phyloP scores from a whole-genome alignment of 2,797 vertebrate species.

The Staurois parvus region DNA sequence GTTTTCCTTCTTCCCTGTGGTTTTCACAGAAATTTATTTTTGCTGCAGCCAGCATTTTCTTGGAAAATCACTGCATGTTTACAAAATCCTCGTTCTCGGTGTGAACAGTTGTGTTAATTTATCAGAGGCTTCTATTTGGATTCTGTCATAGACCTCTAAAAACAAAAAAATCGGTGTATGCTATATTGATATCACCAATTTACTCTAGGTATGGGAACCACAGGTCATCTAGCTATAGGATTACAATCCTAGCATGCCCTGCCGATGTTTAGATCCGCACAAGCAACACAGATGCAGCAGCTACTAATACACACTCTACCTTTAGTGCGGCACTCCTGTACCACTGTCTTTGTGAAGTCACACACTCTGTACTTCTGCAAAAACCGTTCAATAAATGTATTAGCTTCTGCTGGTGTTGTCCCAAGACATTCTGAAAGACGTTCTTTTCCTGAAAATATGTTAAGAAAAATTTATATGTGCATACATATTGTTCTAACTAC shows the following conservation, averaged over 20 bases:
- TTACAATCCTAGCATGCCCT: background rate
- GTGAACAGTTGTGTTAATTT: background rate
- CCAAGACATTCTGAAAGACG: slow-evolving; percentile 87
- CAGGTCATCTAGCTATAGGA: too few species aligned
- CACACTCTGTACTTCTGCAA: slow-evolving; percentile 87
- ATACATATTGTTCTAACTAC: background rate
- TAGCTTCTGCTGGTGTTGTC: slow-evolving; percentile 81
- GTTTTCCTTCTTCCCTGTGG: background rate
- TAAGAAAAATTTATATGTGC: background rate
- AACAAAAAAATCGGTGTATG: too few species aligned
- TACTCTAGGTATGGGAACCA: too few species aligned
- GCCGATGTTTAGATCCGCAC: background rate
- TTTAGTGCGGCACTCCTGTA: slow-evolving; percentile 81
- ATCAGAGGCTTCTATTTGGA: too few species aligned
- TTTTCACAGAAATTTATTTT: slow-evolving; percentile 14
- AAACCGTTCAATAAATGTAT: slow-evolving; percentile 86
- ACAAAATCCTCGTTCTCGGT: background rate
- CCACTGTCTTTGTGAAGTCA: slow-evolving; percentile 83
- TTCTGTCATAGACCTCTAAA: too few species aligned
- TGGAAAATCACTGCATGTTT: slow-evolving; percentile 2
- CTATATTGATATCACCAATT: too few species aligned
- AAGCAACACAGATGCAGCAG: too few species aligned
- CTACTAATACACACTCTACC: slow-evolving; percentile 70
- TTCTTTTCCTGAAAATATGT: slow-evolving; percentile 78
- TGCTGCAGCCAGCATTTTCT: background rate